These are phyloP conservation scores for Actenoides hombroni DNA, from an alignment of 2,113 vertebrate species.

Conservation along the genomic window DNA sequence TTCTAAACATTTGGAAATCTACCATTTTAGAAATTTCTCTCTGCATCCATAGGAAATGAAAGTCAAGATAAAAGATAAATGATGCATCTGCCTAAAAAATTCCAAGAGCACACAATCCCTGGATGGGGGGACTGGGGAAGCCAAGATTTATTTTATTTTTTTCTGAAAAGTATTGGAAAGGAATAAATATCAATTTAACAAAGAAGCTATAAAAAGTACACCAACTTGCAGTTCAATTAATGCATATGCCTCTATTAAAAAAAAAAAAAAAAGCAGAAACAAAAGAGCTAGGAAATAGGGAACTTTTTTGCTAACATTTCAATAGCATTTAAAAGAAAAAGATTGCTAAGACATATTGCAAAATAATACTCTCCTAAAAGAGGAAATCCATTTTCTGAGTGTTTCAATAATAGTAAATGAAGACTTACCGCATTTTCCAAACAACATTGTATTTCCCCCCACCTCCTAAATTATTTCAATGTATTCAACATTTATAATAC, in stretches of 20 bases:
- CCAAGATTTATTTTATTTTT: background rate
- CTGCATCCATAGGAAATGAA: background rate
- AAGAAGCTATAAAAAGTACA: background rate
- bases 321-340: too few relatives aligned
- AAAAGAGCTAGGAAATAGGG: rapidly evolving
- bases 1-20: background rate
- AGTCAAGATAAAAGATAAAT: background rate
- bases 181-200: background rate
- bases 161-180: background rate
- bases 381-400: background rate
- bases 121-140: background rate
- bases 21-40: background rate
- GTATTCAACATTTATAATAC: background rate
- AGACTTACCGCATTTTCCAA: background rate
- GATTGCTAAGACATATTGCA: background rate
- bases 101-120: background rate
- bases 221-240: background rate
- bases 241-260: background rate
- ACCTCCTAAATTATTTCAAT: background rate
- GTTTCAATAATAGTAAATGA: background rate
- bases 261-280: background rate
- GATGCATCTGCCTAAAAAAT: background rate
- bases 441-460: background rate
- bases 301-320: background rate
- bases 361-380: background rate